Conservation (phyloP, 2,888 invertebrate species). For the Megastigmus dorsalis region DNA sequence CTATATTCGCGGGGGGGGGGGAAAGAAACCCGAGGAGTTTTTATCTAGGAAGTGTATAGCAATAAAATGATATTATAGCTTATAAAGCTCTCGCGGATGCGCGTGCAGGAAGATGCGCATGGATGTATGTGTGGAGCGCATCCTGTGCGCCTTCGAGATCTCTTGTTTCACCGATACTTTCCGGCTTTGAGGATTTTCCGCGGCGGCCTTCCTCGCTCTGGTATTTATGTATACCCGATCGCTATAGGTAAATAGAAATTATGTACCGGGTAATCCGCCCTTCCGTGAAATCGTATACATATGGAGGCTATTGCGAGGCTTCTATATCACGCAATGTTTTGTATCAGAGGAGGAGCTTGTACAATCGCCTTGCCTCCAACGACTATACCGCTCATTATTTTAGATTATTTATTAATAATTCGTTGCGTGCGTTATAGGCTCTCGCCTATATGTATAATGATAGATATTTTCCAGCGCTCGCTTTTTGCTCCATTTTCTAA, state of each 20-base stretch:
- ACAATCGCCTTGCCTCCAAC: neutral
- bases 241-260: neutral
- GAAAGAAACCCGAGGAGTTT: no score
- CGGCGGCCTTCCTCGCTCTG: no score
- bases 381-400: neutral
- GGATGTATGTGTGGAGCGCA: no score
- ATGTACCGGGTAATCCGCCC: neutral
- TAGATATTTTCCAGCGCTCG: neutral
- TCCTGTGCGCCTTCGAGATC: no score
- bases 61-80: neutral
- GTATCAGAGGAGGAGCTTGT: neutral
- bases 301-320: neutral
- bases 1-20: no score
- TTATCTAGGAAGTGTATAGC: neutral
- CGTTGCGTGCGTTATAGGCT: neutral
- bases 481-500: neutral
- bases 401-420: neutral
- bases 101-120: no score
- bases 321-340: neutral
- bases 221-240: no score
- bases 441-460: no score
- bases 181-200: no score
- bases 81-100: neutral
- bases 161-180: no score
- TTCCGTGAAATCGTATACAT: neutral